These are phyloP conservation scores for Stylophora pistillata DNA, from an alignment of 64 coral and sea anemone species.

Conservation along the genomic window DNA sequence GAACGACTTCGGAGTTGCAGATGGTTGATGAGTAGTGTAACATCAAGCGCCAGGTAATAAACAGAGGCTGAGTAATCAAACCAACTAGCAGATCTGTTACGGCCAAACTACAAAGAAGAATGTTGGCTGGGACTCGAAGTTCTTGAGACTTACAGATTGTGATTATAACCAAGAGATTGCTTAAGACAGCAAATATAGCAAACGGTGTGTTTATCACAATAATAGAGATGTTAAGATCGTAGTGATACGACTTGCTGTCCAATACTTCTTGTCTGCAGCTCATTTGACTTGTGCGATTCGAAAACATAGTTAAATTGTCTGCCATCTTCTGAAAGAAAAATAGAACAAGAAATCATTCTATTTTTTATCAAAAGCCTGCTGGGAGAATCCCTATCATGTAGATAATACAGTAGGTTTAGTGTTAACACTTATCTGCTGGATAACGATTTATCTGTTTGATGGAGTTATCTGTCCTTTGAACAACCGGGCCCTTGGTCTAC, in stretches of 20 bases:
- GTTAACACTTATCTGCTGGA: too few relatives aligned
- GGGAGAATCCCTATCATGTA: too few relatives aligned
- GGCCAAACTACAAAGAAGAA: conserved; percentile 39
- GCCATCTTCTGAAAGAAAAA: conserved; percentile 14
- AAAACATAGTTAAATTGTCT: not conserved
- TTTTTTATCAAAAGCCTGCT: too few relatives aligned
- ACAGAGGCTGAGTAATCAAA: conserved; percentile 36
- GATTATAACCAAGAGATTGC: conserved; percentile 7
- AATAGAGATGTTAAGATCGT: conserved; percentile 33
- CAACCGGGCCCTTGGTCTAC: too few relatives aligned
- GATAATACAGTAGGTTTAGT: too few relatives aligned
- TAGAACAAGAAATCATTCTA: not conserved
- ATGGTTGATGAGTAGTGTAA: conserved; percentile 40
- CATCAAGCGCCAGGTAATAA: conserved; percentile 52
- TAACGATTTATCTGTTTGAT: too few relatives aligned
- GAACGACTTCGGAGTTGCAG: conserved; percentile 10
- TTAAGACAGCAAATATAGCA: conserved; percentile 41
- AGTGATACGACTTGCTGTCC: not conserved
- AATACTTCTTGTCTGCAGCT: not conserved
- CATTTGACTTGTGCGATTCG: not conserved
- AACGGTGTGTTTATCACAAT: conserved; percentile 44
- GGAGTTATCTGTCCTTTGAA: too few relatives aligned
- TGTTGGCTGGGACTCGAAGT: conserved; percentile 39
- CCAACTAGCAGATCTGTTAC: conserved; percentile 43
- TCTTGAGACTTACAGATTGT: conserved; percentile 11